Evolutionary conservation across 2,888 invertebrate species (phyloP).

Genomic region (Reticulitermes lucifugus): DNA sequence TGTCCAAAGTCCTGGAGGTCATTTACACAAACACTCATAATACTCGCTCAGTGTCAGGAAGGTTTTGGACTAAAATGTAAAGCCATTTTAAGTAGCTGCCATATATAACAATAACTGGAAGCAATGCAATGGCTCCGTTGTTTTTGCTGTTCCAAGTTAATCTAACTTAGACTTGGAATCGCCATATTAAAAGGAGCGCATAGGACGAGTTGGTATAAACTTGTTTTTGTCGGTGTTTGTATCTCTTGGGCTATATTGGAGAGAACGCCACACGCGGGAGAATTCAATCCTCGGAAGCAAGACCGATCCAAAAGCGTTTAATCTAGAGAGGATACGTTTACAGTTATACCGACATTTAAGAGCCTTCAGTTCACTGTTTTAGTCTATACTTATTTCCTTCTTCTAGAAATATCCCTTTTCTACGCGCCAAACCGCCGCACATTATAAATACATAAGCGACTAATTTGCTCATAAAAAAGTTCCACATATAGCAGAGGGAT

Average conservation of each 20-base stretch:
- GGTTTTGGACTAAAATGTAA: conserved; percentile 8
- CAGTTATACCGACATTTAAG: no score
- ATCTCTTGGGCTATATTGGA: background rate
- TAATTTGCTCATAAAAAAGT: no score
- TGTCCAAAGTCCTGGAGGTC: background rate
- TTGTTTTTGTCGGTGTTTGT: background rate
- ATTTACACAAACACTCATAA: conserved; percentile 6
- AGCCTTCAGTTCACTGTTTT: no score
- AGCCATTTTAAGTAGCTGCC: conserved; percentile 11
- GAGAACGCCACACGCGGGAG: no score
- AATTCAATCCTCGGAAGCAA: no score
- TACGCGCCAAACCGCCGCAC: no score
- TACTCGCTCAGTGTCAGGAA: background rate
- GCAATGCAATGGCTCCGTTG: background rate
- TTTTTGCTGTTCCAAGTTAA: background rate
- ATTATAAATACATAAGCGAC: no score
- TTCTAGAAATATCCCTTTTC: no score
- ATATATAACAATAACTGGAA: background rate
- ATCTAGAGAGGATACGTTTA: no score
- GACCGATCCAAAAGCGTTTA: no score
- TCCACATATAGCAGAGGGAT: no score
- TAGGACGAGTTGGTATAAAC: background rate
- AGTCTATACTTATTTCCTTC: no score
- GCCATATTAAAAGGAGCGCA: background rate
- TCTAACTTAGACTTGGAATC: background rate